Percentiles rank a stretch among this genome's conserved stretches.
Conservation (phyloP, 2,113 vertebrate species). For the Hippocampus abdominalis region DNA sequence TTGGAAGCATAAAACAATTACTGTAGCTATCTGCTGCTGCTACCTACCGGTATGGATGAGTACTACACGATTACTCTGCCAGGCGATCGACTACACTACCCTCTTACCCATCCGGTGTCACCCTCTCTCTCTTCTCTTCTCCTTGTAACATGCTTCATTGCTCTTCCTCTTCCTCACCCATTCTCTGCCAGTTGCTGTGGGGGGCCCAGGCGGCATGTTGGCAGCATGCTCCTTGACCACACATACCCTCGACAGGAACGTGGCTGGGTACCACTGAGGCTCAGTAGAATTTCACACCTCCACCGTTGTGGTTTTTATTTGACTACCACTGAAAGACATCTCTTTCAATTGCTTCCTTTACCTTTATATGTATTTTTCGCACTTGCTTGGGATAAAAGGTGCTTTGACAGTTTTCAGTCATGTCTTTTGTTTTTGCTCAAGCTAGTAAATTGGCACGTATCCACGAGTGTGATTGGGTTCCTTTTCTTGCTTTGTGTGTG, state of each 20-base stretch:
- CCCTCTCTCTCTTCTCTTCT: neutral
- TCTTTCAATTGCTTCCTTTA: slow-evolving; percentile 20
- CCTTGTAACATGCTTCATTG: neutral
- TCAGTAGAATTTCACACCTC: slow-evolving; percentile 65
- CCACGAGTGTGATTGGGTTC: slow-evolving; percentile 30
- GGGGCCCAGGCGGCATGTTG: slow-evolving; percentile 49
- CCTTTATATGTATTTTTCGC: slow-evolving; percentile 18
- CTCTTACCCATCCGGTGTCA: neutral
- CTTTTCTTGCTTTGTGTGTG: slow-evolving; percentile 33
- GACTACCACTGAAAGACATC: slow-evolving; percentile 32
- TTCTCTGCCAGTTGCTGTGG: slow-evolving; percentile 34
- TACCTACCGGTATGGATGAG: too few relatives aligned
- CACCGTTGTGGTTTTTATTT: slow-evolving; percentile 43
- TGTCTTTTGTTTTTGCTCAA: slow-evolving; percentile 8
- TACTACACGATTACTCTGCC: neutral
- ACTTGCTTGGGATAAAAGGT: neutral
- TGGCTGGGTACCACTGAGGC: slow-evolving; percentile 48
- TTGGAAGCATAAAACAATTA: too few relatives aligned
- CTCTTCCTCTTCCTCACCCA: slow-evolving; percentile 2
- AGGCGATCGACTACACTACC: neutral
- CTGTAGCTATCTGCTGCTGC: too few relatives aligned
- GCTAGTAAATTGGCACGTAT: slow-evolving; percentile 28
- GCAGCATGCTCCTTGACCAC: slow-evolving; percentile 51
- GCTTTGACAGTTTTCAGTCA: neutral
- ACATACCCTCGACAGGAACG: slow-evolving; percentile 63